Evolutionary conservation across 2,888 invertebrate genomes (phyloP).

Genomic region (Macaria notata): DNA sequence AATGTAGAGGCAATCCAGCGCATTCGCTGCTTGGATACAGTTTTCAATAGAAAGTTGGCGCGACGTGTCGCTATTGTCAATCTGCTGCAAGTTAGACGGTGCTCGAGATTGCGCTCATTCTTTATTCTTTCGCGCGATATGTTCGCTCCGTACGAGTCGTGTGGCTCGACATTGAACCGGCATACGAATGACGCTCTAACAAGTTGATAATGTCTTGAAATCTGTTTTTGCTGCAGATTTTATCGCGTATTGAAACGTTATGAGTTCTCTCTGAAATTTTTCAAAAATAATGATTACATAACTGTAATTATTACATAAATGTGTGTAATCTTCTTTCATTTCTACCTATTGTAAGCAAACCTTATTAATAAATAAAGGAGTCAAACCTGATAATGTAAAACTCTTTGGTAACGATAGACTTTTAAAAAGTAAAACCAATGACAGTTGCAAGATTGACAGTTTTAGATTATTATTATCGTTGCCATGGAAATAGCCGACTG

Average conservation of each 20-base stretch:
- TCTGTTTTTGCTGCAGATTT: constrained; percentile 12
- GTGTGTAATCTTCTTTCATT: too few species aligned
- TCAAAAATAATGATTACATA: too few species aligned
- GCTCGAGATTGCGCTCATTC: constrained; percentile 26
- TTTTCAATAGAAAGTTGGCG: constrained; percentile 20
- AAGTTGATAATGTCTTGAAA: constrained; percentile 14
- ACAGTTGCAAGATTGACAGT: too few species aligned
- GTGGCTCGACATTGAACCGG: constrained; percentile 20
- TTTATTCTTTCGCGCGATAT: constrained; percentile 18
- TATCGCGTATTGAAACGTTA: constrained; percentile 7
- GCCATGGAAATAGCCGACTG: too few species aligned
- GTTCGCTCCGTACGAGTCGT: constrained; percentile 17
- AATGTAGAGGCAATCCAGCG: constrained; percentile 21
- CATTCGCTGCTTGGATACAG: constrained; percentile 15
- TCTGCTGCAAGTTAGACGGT: constrained; percentile 23
- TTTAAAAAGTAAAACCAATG: too few species aligned
- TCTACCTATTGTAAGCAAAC: too few species aligned
- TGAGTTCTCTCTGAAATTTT: constrained; percentile 4
- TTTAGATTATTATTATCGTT: too few species aligned
- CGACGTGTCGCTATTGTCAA: constrained; percentile 17
- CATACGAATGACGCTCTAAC: constrained; percentile 15
- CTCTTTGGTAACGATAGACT: too few species aligned
- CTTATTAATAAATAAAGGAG: too few species aligned
- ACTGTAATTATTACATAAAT: too few species aligned
- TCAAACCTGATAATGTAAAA: too few species aligned